phyloP scores from a whole-genome alignment of 2,113 vertebrate species.

The Polypterus senegalus region DNA sequence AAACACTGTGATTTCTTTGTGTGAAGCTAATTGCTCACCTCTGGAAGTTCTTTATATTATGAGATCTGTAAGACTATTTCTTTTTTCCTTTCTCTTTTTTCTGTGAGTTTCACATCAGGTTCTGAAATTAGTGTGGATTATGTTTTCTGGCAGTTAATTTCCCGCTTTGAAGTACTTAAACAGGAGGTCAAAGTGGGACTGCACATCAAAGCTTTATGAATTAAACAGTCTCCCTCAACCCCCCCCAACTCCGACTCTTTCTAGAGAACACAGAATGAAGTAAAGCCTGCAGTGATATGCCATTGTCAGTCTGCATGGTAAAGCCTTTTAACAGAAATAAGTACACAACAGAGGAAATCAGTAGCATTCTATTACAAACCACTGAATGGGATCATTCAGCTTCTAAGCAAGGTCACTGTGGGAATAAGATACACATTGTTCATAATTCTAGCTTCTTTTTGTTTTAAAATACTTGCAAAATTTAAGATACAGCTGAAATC shows the following conservation, averaged over 20 bases:
- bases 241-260: slow-evolving; percentile 25
- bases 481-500: no score
- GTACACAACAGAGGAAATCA: slow-evolving; percentile 45
- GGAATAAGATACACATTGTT: slow-evolving; percentile 38
- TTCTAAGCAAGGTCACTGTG: slow-evolving; percentile 49
- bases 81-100: neutral
- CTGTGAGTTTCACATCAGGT: slow-evolving; percentile 11
- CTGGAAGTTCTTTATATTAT: slow-evolving; percentile 6
- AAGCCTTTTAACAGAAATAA: slow-evolving; percentile 45
- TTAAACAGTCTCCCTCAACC: slow-evolving; percentile 51
- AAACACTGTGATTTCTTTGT: neutral
- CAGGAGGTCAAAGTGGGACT: slow-evolving; percentile 60
- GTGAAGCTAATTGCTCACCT: neutral
- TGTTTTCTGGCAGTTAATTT: slow-evolving; percentile 69
- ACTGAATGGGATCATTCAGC: slow-evolving; percentile 54
- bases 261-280: slow-evolving; percentile 47
- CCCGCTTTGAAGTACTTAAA: slow-evolving; percentile 58
- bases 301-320: slow-evolving; percentile 30
- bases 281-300: slow-evolving; percentile 51
- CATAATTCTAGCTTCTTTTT: slow-evolving; percentile 41
- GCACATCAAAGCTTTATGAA: slow-evolving; percentile 74
- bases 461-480: slow-evolving; percentile 16
- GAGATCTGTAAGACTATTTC: slow-evolving; percentile 4
- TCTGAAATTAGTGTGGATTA: slow-evolving; percentile 46
- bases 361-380: slow-evolving; percentile 47